Evolutionary conservation across 1,140 invertebrate genomes (phyloP), one percentile per base, ranked within the genome.

Genomic region (Drosophila mojavensis): DNA sequence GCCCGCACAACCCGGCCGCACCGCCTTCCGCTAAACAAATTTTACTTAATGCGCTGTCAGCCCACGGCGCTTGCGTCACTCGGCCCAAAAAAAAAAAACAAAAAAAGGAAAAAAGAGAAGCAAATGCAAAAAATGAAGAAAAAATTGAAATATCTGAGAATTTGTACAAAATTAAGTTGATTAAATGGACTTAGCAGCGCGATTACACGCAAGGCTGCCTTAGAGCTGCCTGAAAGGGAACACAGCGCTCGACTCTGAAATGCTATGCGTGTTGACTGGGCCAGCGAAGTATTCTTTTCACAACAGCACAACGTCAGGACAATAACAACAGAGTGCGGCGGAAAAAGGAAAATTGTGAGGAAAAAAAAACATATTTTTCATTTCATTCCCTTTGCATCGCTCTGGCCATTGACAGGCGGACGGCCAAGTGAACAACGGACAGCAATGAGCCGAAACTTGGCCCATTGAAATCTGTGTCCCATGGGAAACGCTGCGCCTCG

Each of bases 151-250:
- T 81, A 70, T 78, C 82, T 85, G 66, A 63, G 82, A 85, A 89
- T 88, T 89, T 88, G 83, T 88, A 88, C 83, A 75, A 88, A 88
- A 88, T 88, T 88, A 88, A 88, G 83, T 88, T 88, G 84, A 88
- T 88, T 88, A 88, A 88, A 89, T 88, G 79, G 83, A 89, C 83
- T 88, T 88, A 88, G 83, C 73, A 77, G 83, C 54, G 80, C 73
- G 83, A 88, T 88, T 88, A 88, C 83, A 88, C 83, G 83, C 83
- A 88, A 88, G 60, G 69, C 80, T 89, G 74, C 73, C 48, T 59
- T 68, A 54, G 45, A 43, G 41, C 47, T 15, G 30, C 62, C 47
- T 9, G 20, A 47, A 60, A 33, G 11, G 26, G 13, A 39, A 17
- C 15, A 50, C 3, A 41, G 17, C 9, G 5, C 7, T 2, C 11